Conservation (phyloP, 2,888 invertebrate genomes). For the Elysia crispata region DNA sequence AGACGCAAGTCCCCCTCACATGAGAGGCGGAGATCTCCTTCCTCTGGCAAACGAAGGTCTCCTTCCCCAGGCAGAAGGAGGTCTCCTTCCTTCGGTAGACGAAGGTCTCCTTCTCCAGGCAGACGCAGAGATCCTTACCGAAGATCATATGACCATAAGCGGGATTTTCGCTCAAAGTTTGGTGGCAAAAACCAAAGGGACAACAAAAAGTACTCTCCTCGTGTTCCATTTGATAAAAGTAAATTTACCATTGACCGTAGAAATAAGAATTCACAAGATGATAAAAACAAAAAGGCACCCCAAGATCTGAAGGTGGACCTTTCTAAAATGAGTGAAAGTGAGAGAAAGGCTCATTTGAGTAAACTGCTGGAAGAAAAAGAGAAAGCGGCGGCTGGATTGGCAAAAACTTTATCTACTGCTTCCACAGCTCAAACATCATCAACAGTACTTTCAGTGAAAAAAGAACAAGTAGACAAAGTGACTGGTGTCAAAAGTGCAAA, state of each 20-base stretch:
- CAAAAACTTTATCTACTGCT: neutral
- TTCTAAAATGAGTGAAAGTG: conserved; percentile 21
- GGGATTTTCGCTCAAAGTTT: too few species aligned
- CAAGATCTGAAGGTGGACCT: conserved; percentile 24
- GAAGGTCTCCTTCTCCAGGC: neutral
- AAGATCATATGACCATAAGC: neutral
- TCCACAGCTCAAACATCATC: neutral
- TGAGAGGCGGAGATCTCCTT: neutral
- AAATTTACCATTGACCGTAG: neutral
- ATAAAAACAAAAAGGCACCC: neutral
- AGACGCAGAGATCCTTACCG: neutral
- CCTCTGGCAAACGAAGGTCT: neutral
- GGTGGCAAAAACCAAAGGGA: neutral
- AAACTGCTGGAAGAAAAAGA: conserved; percentile 24
- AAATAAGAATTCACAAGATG: neutral
- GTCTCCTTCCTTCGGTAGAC: neutral
- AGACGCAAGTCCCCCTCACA: conserved; percentile 1
- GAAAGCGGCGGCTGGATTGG: neutral
- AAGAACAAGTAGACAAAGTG: neutral
- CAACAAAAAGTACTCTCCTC: neutral
- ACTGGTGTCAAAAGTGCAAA: too few species aligned
- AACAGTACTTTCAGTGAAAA: neutral
- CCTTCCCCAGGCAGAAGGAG: neutral
- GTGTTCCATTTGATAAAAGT: too few species aligned
- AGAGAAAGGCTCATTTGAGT: conserved; percentile 27